phyloP scores from a whole-genome alignment of 2,888 invertebrate species.

The Apamea crenata region DNA sequence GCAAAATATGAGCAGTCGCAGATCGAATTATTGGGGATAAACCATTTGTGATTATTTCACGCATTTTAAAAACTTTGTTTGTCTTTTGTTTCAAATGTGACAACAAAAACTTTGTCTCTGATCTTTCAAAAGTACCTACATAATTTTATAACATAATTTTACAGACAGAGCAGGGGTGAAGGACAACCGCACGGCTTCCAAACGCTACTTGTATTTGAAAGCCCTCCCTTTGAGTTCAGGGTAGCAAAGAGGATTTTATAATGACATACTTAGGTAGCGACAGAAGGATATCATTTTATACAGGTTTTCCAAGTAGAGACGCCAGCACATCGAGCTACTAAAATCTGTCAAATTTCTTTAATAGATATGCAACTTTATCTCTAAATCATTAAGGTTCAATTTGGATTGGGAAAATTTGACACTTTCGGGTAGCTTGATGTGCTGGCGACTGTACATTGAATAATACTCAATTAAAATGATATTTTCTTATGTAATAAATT shows the following conservation, averaged over 20 bases:
- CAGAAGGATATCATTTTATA: not conserved
- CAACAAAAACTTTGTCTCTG: not conserved
- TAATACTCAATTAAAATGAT: not conserved
- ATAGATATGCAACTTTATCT: too few relatives aligned
- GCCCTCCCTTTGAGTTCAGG: slow-evolving; percentile 18
- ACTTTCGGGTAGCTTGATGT: too few relatives aligned
- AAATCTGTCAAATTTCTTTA: too few relatives aligned
- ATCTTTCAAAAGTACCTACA: slow-evolving; percentile 4
- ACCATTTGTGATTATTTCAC: not conserved
- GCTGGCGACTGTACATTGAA: not conserved
- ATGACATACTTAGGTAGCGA: slow-evolving; percentile 11
- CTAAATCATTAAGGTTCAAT: too few relatives aligned
- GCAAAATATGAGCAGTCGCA: too few relatives aligned
- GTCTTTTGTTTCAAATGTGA: not conserved
- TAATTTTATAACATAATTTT: slow-evolving; percentile 20
- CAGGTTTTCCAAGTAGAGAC: not conserved
- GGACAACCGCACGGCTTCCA: slow-evolving; percentile 13
- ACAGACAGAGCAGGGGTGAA: not conserved
- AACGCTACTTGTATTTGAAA: slow-evolving; percentile 33
- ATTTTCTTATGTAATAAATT: not conserved
- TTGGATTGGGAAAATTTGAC: too few relatives aligned
- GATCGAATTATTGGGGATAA: too few relatives aligned
- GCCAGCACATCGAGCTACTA: too few relatives aligned
- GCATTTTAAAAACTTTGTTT: not conserved
- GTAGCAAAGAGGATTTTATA: slow-evolving; percentile 39